phyloP scores from a whole-genome alignment of 2,113 vertebrate genomes.

The Colinus virginianus region DNA sequence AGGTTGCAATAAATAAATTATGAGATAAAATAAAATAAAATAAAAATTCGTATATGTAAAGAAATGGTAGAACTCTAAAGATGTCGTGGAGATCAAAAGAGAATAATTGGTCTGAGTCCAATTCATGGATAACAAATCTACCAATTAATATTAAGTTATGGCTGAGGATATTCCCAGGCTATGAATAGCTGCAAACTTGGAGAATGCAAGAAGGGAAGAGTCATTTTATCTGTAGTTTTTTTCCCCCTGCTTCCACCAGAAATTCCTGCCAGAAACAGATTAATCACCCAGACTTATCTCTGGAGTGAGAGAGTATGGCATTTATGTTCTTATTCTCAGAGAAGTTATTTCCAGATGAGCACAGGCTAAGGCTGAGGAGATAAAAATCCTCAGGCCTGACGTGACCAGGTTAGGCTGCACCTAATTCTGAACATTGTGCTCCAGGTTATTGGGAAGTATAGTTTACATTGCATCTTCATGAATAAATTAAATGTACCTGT shows the following conservation, averaged over 20 bases:
- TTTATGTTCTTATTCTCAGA: neutral
- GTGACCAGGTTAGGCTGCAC: accelerated
- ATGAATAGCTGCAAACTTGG: neutral
- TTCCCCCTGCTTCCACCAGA: neutral
- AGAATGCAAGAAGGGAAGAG: neutral
- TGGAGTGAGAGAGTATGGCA: neutral
- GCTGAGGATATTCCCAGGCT: neutral
- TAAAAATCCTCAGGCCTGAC: neutral
- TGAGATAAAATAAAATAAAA: neutral
- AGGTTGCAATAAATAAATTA: neutral
- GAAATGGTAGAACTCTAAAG: neutral
- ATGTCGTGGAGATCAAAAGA: neutral
- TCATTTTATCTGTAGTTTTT: neutral
- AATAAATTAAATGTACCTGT: neutral
- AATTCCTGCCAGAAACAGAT: neutral
- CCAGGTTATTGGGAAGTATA: neutral
- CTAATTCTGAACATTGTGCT: neutral
- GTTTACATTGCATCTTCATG: neutral
- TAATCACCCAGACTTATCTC: neutral
- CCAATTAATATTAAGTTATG: neutral
- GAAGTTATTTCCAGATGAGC: neutral
- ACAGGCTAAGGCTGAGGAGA: neutral
- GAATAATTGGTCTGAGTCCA: neutral
- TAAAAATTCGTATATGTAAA: neutral
- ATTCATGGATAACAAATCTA: neutral